These are phyloP conservation scores for Trisateles emortualis DNA, from an alignment of 2,888 invertebrate species.

Conservation along the genomic window DNA sequence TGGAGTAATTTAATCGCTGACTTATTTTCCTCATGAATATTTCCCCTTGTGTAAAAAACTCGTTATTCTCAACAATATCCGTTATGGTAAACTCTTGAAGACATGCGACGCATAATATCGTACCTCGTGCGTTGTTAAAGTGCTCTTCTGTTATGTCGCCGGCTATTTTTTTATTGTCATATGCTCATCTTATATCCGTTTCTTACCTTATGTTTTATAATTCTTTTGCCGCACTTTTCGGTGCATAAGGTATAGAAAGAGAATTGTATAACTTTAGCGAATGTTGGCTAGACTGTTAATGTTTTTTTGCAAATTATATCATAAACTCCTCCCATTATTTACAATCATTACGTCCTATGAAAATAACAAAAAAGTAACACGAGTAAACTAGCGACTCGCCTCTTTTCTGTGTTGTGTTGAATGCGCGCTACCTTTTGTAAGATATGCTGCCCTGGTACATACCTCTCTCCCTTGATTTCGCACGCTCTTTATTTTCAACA, in stretches of 20 bases:
- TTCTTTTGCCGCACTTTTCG: conserved; percentile 10
- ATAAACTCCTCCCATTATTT: no score
- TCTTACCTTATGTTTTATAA: conserved; percentile 24
- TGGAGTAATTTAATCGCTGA: conserved; percentile 36
- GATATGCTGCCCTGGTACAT: conserved; percentile 64
- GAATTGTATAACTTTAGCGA: neutral
- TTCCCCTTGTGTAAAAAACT: conserved; percentile 42
- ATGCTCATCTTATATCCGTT: conserved; percentile 25
- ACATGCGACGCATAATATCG: conserved; percentile 40
- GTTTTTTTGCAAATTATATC: no score
- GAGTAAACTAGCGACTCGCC: conserved; percentile 37
- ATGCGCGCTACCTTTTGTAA: conserved; percentile 55
- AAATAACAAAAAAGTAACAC: no score
- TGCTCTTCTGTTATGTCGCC: conserved; percentile 34
- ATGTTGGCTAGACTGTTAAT: neutral
- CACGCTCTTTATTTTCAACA: conserved; percentile 60
- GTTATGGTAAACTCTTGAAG: conserved; percentile 48
- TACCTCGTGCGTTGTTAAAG: conserved; percentile 39
- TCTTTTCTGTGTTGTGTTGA: conserved; percentile 39
- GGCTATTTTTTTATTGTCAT: conserved; percentile 35
- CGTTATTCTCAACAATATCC: conserved; percentile 52
- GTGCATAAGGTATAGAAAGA: conserved; percentile 7
- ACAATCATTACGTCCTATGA: no score
- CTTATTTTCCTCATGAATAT: conserved; percentile 33
- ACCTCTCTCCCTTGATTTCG: conserved; percentile 65